phyloP scores from a whole-genome alignment of 2,888 invertebrate genomes.

The Aproaerema taeniolella region DNA sequence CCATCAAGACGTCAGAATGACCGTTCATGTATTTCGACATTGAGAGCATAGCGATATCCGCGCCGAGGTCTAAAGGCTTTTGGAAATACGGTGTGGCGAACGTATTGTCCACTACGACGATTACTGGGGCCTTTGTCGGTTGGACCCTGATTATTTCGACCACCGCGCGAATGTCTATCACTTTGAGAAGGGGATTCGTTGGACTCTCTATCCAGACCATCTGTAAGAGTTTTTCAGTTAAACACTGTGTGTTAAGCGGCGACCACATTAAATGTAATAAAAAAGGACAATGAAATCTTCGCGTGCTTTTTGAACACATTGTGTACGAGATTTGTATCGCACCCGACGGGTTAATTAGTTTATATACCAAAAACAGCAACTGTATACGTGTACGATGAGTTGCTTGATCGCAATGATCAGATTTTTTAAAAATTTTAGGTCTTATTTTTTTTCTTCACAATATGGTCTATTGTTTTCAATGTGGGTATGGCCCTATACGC shows the following conservation, averaged over 20 bases:
- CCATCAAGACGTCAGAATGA: conserved; percentile 98
- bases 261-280: background rate
- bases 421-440: too few relatives aligned
- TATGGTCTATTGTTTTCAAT: too few relatives aligned
- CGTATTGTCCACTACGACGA: conserved; percentile 93
- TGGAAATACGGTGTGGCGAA: conserved; percentile 95
- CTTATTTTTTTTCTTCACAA: too few relatives aligned
- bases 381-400: too few relatives aligned
- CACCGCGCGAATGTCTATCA: conserved; percentile 86
- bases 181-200: conserved; percentile 92
- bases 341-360: too few relatives aligned
- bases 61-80: conserved; percentile 93
- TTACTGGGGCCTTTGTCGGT: conserved; percentile 64
- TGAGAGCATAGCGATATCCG: conserved; percentile 94
- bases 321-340: too few relatives aligned
- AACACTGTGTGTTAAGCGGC: too few relatives aligned
- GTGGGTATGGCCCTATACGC: too few relatives aligned
- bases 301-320: too few relatives aligned
- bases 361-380: too few relatives aligned
- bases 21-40: conserved; percentile 99
- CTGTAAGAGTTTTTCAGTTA: conserved; percentile 54
- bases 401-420: too few relatives aligned
- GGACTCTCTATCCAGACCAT: conserved; percentile 94
- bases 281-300: too few relatives aligned
- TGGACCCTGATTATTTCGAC: conserved; percentile 74